Percentiles rank a stretch among this genome's conserved stretches.
phyloP scores from a whole-genome alignment of 2,797 vertebrate species.

The Pseudopleuronectes americanus region DNA sequence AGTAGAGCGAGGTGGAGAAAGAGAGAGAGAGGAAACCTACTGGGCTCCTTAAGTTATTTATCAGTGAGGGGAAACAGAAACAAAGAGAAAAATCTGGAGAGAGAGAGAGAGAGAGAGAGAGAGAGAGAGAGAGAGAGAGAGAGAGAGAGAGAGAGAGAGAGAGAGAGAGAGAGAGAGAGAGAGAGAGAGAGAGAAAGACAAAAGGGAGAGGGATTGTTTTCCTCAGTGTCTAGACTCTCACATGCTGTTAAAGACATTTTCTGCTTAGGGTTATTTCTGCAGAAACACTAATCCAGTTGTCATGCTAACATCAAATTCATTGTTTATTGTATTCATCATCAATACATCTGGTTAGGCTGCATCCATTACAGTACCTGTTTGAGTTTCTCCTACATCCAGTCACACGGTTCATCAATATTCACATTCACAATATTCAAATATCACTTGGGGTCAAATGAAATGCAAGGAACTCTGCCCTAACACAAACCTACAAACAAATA shows the following conservation, averaged over 20 bases:
- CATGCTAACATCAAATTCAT: slow-evolving; percentile 6
- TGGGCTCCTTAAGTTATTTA: slow-evolving; percentile 38
- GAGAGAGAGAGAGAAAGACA: too few species aligned
- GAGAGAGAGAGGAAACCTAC: slow-evolving; percentile 3
- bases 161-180: too few species aligned
- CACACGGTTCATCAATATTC: background rate
- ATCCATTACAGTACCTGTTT: background rate
- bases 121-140: too few species aligned
- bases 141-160: too few species aligned
- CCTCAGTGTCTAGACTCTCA: slow-evolving; percentile 10
- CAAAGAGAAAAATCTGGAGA: slow-evolving; percentile 25
- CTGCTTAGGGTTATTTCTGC: slow-evolving; percentile 28
- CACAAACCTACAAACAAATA: background rate
- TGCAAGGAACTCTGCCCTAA: background rate
- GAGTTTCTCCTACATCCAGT: background rate
- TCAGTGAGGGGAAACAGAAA: slow-evolving; percentile 35
- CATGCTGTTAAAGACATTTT: slow-evolving; percentile 3
- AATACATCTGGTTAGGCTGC: background rate
- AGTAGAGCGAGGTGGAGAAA: slow-evolving; percentile 9
- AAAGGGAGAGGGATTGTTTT: background rate
- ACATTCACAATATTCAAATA: too few species aligned
- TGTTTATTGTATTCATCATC: slow-evolving; percentile 4
- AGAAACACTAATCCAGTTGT: slow-evolving; percentile 4
- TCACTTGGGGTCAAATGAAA: background rate
- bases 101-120: background rate